Percentiles rank a stretch among this genome's conserved stretches.
Evolutionary conservation across 2,888 invertebrate species (phyloP).

Genomic region (Uropetala carovei): DNA sequence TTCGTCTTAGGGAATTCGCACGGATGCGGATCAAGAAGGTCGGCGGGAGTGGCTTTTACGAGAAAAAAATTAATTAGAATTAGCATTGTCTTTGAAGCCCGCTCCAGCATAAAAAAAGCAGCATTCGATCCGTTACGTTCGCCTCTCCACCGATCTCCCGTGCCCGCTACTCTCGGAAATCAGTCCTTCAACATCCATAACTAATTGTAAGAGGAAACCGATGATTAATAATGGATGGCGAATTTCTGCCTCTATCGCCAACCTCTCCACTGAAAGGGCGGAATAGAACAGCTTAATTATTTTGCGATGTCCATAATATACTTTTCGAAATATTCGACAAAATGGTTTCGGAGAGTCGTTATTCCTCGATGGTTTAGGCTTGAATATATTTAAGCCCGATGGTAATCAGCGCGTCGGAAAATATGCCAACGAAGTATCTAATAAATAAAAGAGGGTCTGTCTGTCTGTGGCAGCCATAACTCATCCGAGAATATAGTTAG

Average conservation of each 20-base stretch:
- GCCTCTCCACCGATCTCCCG: neutral
- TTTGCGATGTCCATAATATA: too few relatives aligned
- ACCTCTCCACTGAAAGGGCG: neutral
- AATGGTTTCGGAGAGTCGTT: too few relatives aligned
- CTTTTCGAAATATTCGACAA: too few relatives aligned
- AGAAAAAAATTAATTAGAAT: neutral
- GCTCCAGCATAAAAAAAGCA: neutral
- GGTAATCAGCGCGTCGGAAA: too few relatives aligned
- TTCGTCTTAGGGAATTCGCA: neutral
- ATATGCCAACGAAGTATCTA: too few relatives aligned
- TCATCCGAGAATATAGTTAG: too few relatives aligned
- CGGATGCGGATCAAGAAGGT: neutral
- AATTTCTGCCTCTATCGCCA: neutral
- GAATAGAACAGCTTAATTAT: too few relatives aligned
- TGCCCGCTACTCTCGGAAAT: constrained; percentile 1
- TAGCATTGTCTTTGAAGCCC: neutral
- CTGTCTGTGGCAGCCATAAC: too few relatives aligned
- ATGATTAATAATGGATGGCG: neutral
- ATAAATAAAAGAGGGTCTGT: too few relatives aligned
- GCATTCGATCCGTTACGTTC: neutral
- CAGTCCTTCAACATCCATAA: neutral
- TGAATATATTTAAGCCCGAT: too few relatives aligned
- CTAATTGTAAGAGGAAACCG: neutral
- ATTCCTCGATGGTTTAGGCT: too few relatives aligned
- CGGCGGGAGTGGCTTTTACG: neutral